These are phyloP conservation scores for Passer domesticus DNA, from an alignment of 2,113 vertebrate genomes.

Conservation along the genomic window DNA sequence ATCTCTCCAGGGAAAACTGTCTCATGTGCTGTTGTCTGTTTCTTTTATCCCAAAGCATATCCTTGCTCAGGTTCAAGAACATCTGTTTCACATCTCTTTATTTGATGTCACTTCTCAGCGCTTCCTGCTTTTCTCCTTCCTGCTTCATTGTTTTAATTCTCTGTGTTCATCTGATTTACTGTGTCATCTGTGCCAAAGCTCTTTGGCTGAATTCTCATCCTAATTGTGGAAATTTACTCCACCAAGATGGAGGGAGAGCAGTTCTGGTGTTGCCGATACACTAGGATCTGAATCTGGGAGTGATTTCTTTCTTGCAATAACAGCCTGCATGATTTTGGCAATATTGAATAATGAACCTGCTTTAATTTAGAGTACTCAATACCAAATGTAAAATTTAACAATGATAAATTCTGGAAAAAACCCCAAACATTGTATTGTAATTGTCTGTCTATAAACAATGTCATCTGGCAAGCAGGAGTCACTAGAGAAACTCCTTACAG, in stretches of 20 bases:
- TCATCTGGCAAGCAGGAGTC: neutral
- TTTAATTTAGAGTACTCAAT: neutral
- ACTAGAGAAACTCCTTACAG: neutral
- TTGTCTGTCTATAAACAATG: neutral
- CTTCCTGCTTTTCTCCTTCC: neutral
- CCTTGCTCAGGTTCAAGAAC: neutral
- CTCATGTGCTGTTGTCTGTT: neutral
- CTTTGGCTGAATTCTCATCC: neutral
- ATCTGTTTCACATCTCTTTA: constrained; percentile 15
- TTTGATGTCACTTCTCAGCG: neutral
- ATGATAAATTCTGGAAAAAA: neutral
- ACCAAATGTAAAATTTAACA: neutral
- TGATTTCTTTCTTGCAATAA: neutral
- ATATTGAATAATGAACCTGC: neutral
- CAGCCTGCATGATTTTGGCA: neutral
- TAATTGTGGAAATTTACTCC: neutral
- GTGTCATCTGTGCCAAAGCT: neutral
- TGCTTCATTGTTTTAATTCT: neutral
- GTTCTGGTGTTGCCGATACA: neutral
- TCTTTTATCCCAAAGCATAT: neutral
- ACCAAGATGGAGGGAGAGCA: neutral
- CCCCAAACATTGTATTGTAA: neutral
- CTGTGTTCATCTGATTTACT: neutral
- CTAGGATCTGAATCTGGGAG: neutral
- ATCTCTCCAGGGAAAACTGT: neutral